These are phyloP conservation scores for Cyanoderma ruficeps DNA, from an alignment of 2,113 vertebrate genomes.

Conservation along the genomic window DNA sequence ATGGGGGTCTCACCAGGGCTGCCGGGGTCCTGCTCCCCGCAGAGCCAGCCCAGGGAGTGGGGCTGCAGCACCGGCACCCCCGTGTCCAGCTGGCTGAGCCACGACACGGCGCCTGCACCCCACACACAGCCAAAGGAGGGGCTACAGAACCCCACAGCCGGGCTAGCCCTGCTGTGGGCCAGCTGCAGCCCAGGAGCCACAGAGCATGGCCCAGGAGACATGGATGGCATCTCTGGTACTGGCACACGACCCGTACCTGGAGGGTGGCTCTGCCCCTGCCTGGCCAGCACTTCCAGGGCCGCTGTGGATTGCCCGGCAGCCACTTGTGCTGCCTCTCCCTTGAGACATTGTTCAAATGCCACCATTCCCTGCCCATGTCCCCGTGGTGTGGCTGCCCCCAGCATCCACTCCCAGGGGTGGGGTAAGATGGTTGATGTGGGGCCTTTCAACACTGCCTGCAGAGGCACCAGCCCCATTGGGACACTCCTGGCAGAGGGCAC, in stretches of 20 bases:
- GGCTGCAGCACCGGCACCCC: neutral
- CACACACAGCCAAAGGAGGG: fast-evolving
- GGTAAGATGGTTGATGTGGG: fast-evolving
- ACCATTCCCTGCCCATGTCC: neutral
- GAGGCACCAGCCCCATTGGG: neutral
- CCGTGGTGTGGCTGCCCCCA: fast-evolving
- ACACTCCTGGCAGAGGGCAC: neutral
- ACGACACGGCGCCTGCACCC: fast-evolving
- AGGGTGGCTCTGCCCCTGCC: neutral
- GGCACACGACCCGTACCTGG: fast-evolving
- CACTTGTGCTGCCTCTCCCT: neutral
- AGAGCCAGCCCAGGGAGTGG: fast-evolving
- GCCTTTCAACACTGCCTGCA: fast-evolving
- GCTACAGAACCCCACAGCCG: neutral
- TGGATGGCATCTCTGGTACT: fast-evolving
- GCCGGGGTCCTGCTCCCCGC: fast-evolving
- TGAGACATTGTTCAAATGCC: neutral
- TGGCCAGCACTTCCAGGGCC: fast-evolving
- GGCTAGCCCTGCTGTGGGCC: neutral
- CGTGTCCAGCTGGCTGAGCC: fast-evolving
- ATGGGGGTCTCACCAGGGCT: neutral
- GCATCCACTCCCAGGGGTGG: too few species aligned
- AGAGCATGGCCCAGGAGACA: neutral
- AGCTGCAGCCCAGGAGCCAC: neutral
- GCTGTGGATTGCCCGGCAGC: fast-evolving